A percentile compares a stretch with the other conserved stretches of the same genome.
phyloP scores from a whole-genome alignment of 2,113 vertebrate species.

The Epinephelus moara region DNA sequence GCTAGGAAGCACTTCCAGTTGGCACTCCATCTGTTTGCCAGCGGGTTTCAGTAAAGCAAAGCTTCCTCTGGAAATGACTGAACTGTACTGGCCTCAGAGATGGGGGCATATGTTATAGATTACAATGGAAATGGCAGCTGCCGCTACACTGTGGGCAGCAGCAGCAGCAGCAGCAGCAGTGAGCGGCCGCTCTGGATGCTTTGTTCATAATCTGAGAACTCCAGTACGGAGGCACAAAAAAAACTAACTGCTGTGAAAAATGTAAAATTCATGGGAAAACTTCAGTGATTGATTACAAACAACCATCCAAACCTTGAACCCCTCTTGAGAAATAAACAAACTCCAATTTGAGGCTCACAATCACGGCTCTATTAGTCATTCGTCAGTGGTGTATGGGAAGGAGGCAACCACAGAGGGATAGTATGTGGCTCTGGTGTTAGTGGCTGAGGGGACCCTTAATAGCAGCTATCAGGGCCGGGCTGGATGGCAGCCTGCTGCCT shows the following conservation, averaged over 20 bases:
- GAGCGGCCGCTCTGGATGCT: background rate
- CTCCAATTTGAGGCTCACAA: conserved; percentile 61
- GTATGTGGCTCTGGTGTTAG: conserved; percentile 58
- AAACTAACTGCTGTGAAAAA: conserved; percentile 1
- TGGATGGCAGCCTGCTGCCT: conserved; percentile 75
- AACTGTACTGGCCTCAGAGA: conserved; percentile 34
- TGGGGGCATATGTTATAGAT: conserved; percentile 59
- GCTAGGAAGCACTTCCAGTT: conserved; percentile 57
- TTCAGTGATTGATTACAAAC: conserved; percentile 66
- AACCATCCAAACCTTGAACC: conserved; percentile 42
- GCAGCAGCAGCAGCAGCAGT: background rate
- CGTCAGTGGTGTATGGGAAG: conserved; percentile 48
- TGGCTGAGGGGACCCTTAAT: conserved; percentile 69
- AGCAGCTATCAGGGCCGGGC: conserved; percentile 71
- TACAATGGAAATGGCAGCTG: conserved; percentile 56
- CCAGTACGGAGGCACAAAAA: conserved; percentile 1
- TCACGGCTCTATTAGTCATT: conserved; percentile 67
- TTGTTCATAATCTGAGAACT: background rate
- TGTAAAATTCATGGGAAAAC: conserved; percentile 42
- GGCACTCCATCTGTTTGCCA: conserved; percentile 52
- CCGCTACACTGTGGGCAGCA: conserved; percentile 17
- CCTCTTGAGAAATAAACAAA: conserved; percentile 64
- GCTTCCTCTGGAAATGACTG: conserved; percentile 58
- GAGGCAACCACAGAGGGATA: conserved; percentile 65
- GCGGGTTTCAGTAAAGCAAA: conserved; percentile 48